Conservation (phyloP, 1,140 invertebrate species). For the Melanaphis sacchari region DNA sequence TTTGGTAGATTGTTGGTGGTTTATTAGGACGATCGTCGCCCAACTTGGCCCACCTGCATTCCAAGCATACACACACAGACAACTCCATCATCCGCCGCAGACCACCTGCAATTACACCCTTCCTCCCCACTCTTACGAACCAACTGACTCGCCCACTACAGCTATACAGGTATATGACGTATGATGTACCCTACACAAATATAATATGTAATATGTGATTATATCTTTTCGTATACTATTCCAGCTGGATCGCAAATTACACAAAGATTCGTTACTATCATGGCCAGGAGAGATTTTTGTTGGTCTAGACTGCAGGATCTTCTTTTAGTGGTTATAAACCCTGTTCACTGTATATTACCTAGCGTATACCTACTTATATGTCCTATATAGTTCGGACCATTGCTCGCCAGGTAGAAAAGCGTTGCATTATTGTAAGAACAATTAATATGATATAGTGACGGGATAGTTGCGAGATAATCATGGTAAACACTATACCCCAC, state of each 20-base stretch:
- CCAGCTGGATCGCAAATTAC: not conserved
- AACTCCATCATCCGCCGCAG: slow-evolving; percentile 14
- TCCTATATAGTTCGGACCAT: not conserved
- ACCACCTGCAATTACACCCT: slow-evolving; percentile 36
- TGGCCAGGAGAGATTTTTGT: not conserved
- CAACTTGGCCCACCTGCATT: slow-evolving; percentile 38
- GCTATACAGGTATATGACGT: not conserved
- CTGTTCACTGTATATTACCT: not conserved
- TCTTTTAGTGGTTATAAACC: not conserved
- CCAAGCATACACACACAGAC: not conserved
- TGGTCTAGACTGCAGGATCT: not conserved
- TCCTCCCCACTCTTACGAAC: not conserved
- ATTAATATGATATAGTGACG: not conserved
- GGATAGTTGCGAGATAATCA: not conserved
- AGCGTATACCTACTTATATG: not conserved
- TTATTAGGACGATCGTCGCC: slow-evolving; percentile 22
- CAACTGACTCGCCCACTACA: not conserved
- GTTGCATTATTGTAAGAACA: not conserved
- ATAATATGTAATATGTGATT: not conserved
- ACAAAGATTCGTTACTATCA: slow-evolving; percentile 10
- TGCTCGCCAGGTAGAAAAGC: not conserved
- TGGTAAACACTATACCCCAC: too few species aligned
- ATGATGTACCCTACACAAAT: not conserved
- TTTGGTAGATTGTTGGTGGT: not conserved
- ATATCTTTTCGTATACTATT: not conserved